Evolutionary conservation across 1,140 invertebrate species (phyloP).

Genomic region (Xylocopa sonorina): DNA sequence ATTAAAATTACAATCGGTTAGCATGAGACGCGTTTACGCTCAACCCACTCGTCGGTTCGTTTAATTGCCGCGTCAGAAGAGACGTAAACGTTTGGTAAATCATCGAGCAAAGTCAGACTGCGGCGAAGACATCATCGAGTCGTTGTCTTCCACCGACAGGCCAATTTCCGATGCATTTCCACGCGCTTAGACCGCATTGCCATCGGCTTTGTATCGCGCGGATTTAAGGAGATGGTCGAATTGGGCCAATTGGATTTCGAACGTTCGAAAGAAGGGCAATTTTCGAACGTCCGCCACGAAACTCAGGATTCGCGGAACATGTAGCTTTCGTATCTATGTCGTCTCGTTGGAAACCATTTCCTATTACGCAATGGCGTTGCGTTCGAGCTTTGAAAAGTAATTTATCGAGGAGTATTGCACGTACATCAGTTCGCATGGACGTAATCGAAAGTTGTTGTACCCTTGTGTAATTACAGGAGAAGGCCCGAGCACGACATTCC

Average conservation of each 20-base stretch:
- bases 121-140: not conserved
- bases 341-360: no score
- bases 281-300: no score
- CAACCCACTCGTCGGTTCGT: no score
- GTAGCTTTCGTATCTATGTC: no score
- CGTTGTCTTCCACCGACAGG: not conserved
- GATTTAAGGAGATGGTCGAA: conserved; percentile 19
- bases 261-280: no score
- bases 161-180: conserved; percentile 15
- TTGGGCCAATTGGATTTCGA: conserved; percentile 41
- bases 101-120: not conserved
- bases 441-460: not conserved
- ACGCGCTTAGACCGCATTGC: not conserved
- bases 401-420: conserved; percentile 11
- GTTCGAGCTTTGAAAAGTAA: not conserved
- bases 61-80: not conserved
- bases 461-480: conserved; percentile 32
- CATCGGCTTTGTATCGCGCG: not conserved
- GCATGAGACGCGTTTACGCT: not conserved
- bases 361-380: no score
- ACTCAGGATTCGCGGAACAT: no score
- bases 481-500: conserved; percentile 17
- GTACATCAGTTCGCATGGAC: conserved; percentile 3
- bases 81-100: not conserved
- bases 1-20: not conserved